A percentile compares a stretch with the other conserved stretches of the same genome.
phyloP scores from a whole-genome alignment of 1,140 invertebrate genomes.

The Cydia strobilella region DNA sequence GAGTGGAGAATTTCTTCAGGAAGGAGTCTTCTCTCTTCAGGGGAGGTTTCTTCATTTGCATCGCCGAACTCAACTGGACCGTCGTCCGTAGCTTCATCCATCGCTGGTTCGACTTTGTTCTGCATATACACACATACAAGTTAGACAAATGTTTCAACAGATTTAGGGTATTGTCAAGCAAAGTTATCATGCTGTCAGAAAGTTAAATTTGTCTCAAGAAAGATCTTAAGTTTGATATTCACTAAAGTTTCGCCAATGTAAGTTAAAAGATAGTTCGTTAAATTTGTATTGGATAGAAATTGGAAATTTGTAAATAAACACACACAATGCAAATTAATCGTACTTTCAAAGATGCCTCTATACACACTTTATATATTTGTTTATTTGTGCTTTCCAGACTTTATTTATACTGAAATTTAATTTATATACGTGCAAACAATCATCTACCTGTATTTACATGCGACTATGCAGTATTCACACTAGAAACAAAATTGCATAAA shows the following conservation, averaged over 20 bases:
- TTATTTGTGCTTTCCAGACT: slow-evolving; percentile 35
- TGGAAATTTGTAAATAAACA: slow-evolving; percentile 32
- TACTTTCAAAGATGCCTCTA: slow-evolving; percentile 34
- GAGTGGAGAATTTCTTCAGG: slow-evolving; percentile 94
- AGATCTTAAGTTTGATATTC: background rate
- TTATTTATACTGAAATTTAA: slow-evolving; percentile 36
- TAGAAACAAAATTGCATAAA: slow-evolving; percentile 56
- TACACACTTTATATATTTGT: slow-evolving; percentile 23
- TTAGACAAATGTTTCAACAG: slow-evolving; percentile 25
- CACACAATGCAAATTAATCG: slow-evolving; percentile 34
- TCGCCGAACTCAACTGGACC: slow-evolving; percentile 94
- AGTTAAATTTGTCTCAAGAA: slow-evolving; percentile 38
- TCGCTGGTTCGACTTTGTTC: slow-evolving; percentile 94
- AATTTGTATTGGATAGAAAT: background rate
- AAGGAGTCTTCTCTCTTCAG: slow-evolving; percentile 97
- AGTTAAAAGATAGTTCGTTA: background rate
- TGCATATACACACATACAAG: slow-evolving; percentile 66
- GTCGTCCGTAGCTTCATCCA: slow-evolving; percentile 97
- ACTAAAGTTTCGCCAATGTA: slow-evolving; percentile 2
- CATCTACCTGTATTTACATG: slow-evolving; percentile 65
- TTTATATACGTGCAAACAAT: slow-evolving; percentile 65
- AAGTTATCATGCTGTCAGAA: slow-evolving; percentile 51
- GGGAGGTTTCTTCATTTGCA: slow-evolving; percentile 89
- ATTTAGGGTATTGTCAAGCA: slow-evolving; percentile 46
- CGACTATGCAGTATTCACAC: slow-evolving; percentile 61